Evolutionary conservation across 1,140 invertebrate genomes (phyloP).

Genomic region (Drosophila mauritiana): DNA sequence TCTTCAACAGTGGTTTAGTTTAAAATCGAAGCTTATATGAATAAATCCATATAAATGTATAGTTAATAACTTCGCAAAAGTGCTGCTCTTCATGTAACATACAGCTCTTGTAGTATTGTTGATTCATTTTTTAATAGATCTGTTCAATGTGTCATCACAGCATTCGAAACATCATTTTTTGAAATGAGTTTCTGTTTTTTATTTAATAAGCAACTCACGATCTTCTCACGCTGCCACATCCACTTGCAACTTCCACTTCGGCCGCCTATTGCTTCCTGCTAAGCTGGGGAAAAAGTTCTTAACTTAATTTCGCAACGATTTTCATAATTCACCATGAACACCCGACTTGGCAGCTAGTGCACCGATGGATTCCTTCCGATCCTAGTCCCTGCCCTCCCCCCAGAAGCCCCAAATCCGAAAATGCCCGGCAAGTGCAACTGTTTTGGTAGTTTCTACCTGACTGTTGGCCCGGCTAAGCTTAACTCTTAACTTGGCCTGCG

Average conservation of each 20-base stretch:
- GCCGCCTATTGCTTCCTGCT: constrained; percentile 46
- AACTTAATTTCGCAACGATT: constrained; percentile 84
- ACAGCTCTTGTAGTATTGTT: no score
- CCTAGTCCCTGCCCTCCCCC: background rate
- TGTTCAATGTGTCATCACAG: no score
- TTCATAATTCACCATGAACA: constrained; percentile 84
- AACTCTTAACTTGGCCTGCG: constrained; percentile 31
- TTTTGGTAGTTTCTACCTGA: constrained; percentile 70
- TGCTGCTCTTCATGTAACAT: no score
- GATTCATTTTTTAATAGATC: no score
- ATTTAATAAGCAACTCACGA: constrained; percentile 4
- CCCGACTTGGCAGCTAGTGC: constrained; percentile 38
- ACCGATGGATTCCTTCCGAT: constrained; percentile 42
- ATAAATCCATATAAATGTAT: no score
- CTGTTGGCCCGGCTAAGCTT: constrained; percentile 24
- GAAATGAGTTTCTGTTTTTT: background rate
- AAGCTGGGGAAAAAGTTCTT: constrained; percentile 54
- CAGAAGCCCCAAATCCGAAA: constrained; percentile 9
- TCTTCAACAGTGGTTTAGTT: no score
- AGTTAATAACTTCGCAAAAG: no score
- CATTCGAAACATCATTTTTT: no score
- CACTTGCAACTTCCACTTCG: constrained; percentile 18
- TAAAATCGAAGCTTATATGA: no score
- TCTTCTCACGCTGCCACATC: constrained; percentile 30
- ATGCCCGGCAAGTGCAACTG: constrained; percentile 64